Evolutionary conservation across 2,113 vertebrate genomes (phyloP).

Genomic region (Illadopsis cleaveri): DNA sequence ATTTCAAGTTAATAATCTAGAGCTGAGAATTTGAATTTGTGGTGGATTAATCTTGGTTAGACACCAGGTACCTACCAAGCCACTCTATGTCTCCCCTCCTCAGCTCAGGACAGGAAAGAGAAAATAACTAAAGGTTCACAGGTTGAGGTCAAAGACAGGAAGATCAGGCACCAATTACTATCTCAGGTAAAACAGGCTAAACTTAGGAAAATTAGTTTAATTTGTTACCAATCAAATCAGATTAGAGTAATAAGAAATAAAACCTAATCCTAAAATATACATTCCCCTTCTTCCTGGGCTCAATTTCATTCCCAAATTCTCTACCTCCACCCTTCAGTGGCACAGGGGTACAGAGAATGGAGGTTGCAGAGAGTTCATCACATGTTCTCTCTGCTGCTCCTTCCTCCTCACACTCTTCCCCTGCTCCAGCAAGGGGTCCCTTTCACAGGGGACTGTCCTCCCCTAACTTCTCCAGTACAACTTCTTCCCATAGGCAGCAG

Average conservation of each 20-base stretch:
- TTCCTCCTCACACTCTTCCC: not conserved
- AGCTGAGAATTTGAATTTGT: not conserved
- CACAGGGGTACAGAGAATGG: not conserved
- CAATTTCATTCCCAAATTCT: not conserved
- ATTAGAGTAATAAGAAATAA: not conserved
- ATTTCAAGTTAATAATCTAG: not conserved
- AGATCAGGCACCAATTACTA: not conserved
- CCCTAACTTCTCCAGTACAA: rapidly evolving
- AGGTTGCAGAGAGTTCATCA: not conserved
- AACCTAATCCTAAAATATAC: not conserved
- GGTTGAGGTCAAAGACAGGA: not conserved
- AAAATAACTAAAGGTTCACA: not conserved
- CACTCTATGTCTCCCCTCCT: not conserved
- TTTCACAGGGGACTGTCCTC: not conserved
- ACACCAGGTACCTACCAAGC: not conserved
- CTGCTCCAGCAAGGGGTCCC: not conserved
- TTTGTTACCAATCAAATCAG: not conserved
- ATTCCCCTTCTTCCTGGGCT: not conserved
- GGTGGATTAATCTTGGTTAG: not conserved
- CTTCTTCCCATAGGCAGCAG: not conserved
- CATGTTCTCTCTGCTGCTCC: not conserved
- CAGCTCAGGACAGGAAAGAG: not conserved
- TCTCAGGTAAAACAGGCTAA: not conserved
- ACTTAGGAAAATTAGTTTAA: not conserved
- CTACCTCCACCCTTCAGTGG: not conserved